Base-by-base conservation (phyloP, 2,113 vertebrate species). In the Zapornia atra region DNA sequence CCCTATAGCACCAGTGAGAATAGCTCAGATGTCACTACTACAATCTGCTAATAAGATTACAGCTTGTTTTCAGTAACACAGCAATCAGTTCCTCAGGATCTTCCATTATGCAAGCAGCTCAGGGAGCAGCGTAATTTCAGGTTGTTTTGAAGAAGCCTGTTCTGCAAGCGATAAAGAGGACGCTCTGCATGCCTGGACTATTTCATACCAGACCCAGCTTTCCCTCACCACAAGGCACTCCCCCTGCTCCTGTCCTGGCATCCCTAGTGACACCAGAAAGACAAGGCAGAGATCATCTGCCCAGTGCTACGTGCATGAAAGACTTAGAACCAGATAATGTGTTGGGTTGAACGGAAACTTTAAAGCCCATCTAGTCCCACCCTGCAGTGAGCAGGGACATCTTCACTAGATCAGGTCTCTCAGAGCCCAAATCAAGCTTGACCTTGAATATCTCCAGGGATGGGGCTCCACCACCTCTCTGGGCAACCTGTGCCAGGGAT, bases 81-180 rank as follows among this genome's bases (percentile, higher is more conserved):
- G 77, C 89, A 89, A 96, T 97, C 86, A 69, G 91, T 91, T 92
- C 91, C 95, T 96, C 95, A 87, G 69, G 84, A 91, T 24, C 77
- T 82, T 5, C 84, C 83, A 94, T 96, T 96, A 97, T 91, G 94
- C 96, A 97, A 97, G 89, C 73, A 65, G 93, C 94, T 65, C 31
- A 1, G 86, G 91, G 81, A 96, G 91, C 93, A 82, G 84, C 63
- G 25, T 91, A 91, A 79, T 13, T 64, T 50, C 5, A 36, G 91
- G 94, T 36, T 96, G 93, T 96, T 96, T 88, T 29, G 95, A 31
- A 91, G 95, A 84, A 96, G 72, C 96, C 89, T 85, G 96, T 94
- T 96, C 96, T 94, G 86, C 91, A 50, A 92, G 95, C 12, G 91
- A 95, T 87, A 79, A 82, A 71, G 73, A 92, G 84, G 84, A 89